Percentiles rank a stretch among this genome's conserved stretches.
phyloP scores from a whole-genome alignment of 2,113 vertebrate genomes.

The Carassius auratus region DNA sequence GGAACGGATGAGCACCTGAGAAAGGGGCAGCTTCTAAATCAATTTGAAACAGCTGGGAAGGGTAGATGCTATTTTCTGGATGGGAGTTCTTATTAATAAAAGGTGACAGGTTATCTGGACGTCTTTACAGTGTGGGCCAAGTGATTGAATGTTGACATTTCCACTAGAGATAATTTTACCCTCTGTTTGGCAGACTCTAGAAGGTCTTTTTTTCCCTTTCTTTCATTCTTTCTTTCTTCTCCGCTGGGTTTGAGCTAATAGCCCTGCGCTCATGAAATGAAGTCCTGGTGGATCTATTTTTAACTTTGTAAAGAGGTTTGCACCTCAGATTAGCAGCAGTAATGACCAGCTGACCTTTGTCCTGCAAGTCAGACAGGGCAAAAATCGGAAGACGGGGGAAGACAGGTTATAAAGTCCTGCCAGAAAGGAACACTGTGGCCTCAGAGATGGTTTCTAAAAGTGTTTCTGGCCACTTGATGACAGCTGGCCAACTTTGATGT shows the following conservation, averaged over 20 bases:
- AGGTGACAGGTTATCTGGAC: slow-evolving; percentile 32
- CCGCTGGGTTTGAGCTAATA: slow-evolving; percentile 60
- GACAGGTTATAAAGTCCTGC: slow-evolving; percentile 5
- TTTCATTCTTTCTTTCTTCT: slow-evolving; percentile 43
- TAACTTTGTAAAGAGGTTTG: slow-evolving; percentile 69
- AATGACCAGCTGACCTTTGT: slow-evolving; percentile 65
- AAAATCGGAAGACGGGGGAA: background rate
- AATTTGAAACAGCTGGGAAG: slow-evolving; percentile 29
- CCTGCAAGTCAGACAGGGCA: slow-evolving; percentile 31
- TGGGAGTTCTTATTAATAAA: slow-evolving; percentile 17
- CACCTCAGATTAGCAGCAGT: slow-evolving; percentile 73
- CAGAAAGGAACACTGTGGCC: background rate
- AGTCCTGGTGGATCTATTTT: slow-evolving; percentile 69
- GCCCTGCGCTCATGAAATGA: slow-evolving; percentile 41
- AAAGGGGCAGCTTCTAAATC: slow-evolving; percentile 4
- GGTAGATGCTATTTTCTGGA: background rate
- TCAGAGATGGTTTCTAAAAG: background rate
- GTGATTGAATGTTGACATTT: slow-evolving; percentile 45
- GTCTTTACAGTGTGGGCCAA: slow-evolving; percentile 12
- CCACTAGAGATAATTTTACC: slow-evolving; percentile 31
- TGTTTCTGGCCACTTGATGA: background rate
- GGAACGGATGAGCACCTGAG: background rate
- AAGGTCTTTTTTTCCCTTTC: background rate
- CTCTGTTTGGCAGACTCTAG: slow-evolving; percentile 36
- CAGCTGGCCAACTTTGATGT: slow-evolving; percentile 20